Base-by-base conservation (phyloP, 1,140 invertebrate genomes). In the Heterodera carotae region DNA sequence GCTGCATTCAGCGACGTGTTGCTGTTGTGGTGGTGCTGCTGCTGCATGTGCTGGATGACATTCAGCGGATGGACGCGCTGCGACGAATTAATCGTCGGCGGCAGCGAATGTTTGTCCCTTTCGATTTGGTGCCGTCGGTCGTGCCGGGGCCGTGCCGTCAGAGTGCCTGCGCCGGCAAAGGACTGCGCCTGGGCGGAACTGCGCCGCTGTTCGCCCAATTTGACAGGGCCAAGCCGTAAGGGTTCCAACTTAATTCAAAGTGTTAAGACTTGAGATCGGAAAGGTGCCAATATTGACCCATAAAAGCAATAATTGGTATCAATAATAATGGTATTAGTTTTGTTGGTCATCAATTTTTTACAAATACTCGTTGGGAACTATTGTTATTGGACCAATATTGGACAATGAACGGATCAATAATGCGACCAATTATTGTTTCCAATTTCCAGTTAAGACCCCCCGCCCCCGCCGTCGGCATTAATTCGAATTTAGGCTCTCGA, bases 91-190 rank as follows among this genome's bases (percentile, higher is more conserved):
- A 74, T 56, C 1, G 48, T 62, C 64, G 72, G 72, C 43, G 72
- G 72, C 64, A 74, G 36, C n/a, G 72, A 74, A 62, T 74, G 36
- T 56, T 74, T 59, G 25, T 74, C 72, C 36, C 33, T 74, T 74
- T 74, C 72, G 25, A 74, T 74, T 74, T 10, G 48, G 48, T 53
- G 27, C 27, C 56, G 31, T 33, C 29, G 36, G 59, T 36, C 56
- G 18, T 36, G 53, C 27, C 53, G 53, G 15, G 72, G 53, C 27
- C 72, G 27, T 62, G 72, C 72, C 59, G 56, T 74, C 39, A 74
- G 64, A 56, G 56, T 64, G n/a, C 34, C 64, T 25, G 53, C 31
- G 31, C n/a, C 12, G 53, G 33, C 33, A 2, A n/a, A 64, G 36
- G 33, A 18, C 8, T 71, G 48, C 48, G n/a, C n/a, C n/a, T 59